Evolutionary conservation across 53 echinoderm and acorn worm species (phyloP).

Genomic region (Holothuria leucospilota): DNA sequence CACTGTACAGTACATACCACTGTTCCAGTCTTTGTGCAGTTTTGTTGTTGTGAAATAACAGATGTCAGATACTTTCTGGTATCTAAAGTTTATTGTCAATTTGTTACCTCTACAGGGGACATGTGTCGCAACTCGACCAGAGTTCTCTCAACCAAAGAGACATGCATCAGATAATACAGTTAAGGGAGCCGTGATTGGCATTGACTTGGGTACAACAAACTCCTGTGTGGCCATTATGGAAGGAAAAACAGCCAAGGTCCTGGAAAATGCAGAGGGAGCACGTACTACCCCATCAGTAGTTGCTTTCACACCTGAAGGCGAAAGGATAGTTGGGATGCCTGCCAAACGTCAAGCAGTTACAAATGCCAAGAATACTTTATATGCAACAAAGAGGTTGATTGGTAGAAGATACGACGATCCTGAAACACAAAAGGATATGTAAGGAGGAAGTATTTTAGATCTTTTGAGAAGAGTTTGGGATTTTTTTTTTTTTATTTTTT

Average conservation of each 20-base stretch:
- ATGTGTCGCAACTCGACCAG: slow-evolving; percentile 59
- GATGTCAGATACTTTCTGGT: too few species aligned
- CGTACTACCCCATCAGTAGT: slow-evolving; percentile 97
- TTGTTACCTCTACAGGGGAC: slow-evolving; percentile 59
- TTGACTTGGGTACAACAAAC: slow-evolving; percentile 97
- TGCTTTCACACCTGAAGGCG: slow-evolving; percentile 88
- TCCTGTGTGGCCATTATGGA: slow-evolving; percentile 98
- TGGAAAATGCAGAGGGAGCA: slow-evolving; percentile 96
- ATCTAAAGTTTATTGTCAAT: too few species aligned
- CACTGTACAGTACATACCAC: too few species aligned
- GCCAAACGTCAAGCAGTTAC: slow-evolving; percentile 99
- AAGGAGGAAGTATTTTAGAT: slow-evolving; percentile 39
- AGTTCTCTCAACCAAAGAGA: slow-evolving; percentile 59
- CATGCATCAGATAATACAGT: slow-evolving; percentile 81
- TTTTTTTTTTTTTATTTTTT: neutral
- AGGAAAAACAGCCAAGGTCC: slow-evolving; percentile 88
- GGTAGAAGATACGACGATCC: slow-evolving; percentile 89
- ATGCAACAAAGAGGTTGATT: slow-evolving; percentile 89
- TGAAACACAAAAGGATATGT: slow-evolving; percentile 96
- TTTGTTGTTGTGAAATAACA: too few species aligned
- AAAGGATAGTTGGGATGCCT: slow-evolving; percentile 94
- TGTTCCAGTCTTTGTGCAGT: too few species aligned
- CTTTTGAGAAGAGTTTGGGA: too few species aligned
- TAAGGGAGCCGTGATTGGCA: slow-evolving; percentile 84
- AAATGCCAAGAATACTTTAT: slow-evolving; percentile 89